These are phyloP conservation scores for Acronicta aceris DNA, from an alignment of 2,888 invertebrate genomes.

Conservation along the genomic window DNA sequence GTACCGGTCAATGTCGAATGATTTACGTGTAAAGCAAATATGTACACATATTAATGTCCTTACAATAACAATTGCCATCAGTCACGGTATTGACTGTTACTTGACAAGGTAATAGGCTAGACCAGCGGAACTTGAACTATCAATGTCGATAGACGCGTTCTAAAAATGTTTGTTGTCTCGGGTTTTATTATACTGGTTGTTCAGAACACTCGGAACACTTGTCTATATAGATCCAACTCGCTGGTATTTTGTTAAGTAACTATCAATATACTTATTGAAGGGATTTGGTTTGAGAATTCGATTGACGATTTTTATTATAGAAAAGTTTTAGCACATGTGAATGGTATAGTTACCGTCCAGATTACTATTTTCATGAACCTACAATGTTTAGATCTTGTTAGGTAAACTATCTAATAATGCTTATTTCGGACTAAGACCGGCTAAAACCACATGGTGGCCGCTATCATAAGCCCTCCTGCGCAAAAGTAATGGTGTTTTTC, in stretches of 20 bases:
- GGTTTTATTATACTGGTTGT: conserved; percentile 25
- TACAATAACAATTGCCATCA: conserved; percentile 55
- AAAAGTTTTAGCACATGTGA: too few species aligned
- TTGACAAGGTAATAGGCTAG: conserved; percentile 54
- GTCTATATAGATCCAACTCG: conserved; percentile 32
- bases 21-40: conserved; percentile 34
- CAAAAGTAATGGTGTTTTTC: too few species aligned
- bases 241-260: conserved; percentile 20
- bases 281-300: too few species aligned
- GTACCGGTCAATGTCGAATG: conserved; percentile 39
- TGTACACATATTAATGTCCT: conserved; percentile 59
- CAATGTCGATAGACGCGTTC: not conserved
- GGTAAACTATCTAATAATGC: too few species aligned
- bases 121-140: conserved; percentile 44
- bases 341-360: too few species aligned
- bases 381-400: too few species aligned
- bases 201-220: conserved; percentile 48
- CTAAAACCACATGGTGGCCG: too few species aligned
- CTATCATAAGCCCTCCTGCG: too few species aligned
- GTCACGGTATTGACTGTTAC: conserved; percentile 60
- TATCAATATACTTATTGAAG: conserved; percentile 5
- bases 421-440: too few species aligned
- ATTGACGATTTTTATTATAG: too few species aligned
- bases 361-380: too few species aligned
- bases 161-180: conserved; percentile 2